Evolutionary conservation across 2,113 vertebrate genomes (phyloP).

Genomic region (Dasyurus viverrinus): DNA sequence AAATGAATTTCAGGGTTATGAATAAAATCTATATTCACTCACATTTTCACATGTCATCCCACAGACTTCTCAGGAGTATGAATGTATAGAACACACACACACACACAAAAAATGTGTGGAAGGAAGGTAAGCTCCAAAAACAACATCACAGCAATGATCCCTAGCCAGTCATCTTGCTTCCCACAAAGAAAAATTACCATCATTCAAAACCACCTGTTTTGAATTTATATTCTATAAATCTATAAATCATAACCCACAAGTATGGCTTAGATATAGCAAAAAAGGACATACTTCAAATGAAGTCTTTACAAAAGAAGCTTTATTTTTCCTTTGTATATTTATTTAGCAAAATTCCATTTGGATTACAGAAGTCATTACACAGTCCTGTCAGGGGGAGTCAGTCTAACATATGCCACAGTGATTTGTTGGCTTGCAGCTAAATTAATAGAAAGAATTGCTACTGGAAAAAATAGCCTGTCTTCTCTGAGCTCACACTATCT

Average conservation of each 20-base stretch:
- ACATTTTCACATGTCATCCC: background rate
- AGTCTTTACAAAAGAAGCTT: conserved; percentile 19
- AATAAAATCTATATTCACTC: background rate
- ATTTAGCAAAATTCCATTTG: background rate
- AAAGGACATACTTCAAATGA: conserved; percentile 8
- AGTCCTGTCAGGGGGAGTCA: background rate
- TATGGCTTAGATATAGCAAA: background rate
- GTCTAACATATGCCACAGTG: background rate
- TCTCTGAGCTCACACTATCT: background rate
- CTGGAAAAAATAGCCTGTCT: conserved; percentile 20
- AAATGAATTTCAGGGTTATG: background rate
- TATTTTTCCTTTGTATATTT: conserved; percentile 10
- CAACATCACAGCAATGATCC: background rate
- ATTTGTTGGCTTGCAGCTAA: conserved; percentile 31
- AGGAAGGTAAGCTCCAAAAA: conserved; percentile 33
- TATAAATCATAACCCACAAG: background rate
- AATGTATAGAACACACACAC: background rate
- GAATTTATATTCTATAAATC: too few species aligned
- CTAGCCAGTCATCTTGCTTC: background rate
- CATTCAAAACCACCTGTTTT: background rate
- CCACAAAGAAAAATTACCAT: conserved; percentile 3
- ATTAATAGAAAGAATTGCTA: conserved; percentile 36
- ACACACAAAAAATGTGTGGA: background rate
- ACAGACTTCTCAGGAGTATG: background rate
- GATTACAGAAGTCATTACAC: conserved; percentile 13